Conservation (phyloP, 2,888 invertebrate species). For the Pseudolycoriella hygida region DNA sequence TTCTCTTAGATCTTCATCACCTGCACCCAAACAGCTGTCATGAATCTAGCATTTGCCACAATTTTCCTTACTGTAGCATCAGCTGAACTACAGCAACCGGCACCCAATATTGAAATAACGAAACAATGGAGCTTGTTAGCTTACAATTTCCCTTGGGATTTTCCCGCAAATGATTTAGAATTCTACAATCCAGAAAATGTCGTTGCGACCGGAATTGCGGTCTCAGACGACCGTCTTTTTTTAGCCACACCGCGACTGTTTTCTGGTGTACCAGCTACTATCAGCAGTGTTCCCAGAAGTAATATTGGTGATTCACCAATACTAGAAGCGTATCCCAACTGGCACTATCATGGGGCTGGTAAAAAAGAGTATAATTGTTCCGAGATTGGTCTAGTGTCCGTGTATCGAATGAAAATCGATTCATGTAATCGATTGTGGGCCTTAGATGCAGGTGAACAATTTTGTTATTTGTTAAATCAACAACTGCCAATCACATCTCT, state of each 20-base stretch:
- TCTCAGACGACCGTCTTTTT: slow-evolving; percentile 53
- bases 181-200: slow-evolving; percentile 45
- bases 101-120: slow-evolving; percentile 17
- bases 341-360: slow-evolving; percentile 59
- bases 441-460: slow-evolving; percentile 57
- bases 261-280: slow-evolving; percentile 57
- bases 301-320: slow-evolving; percentile 50
- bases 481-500: neutral
- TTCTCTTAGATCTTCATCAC: too few species aligned
- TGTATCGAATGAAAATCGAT: slow-evolving; percentile 57
- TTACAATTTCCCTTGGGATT: slow-evolving; percentile 46
- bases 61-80: too few species aligned
- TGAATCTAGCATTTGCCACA: too few species aligned
- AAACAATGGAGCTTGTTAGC: slow-evolving; percentile 53
- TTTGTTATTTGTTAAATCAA: slow-evolving; percentile 22
- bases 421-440: slow-evolving; percentile 73
- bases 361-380: slow-evolving; percentile 55
- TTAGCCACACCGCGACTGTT: slow-evolving; percentile 57
- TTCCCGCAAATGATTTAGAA: slow-evolving; percentile 34
- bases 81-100: too few species aligned
- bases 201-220: slow-evolving; percentile 58
- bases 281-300: slow-evolving; percentile 48
- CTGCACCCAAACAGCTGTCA: too few species aligned
- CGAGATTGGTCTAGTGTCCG: slow-evolving; percentile 56
- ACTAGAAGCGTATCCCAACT: slow-evolving; percentile 54